These are phyloP conservation scores for Mechanitis messenoides DNA, from an alignment of 2,888 invertebrate genomes.

Conservation along the genomic window DNA sequence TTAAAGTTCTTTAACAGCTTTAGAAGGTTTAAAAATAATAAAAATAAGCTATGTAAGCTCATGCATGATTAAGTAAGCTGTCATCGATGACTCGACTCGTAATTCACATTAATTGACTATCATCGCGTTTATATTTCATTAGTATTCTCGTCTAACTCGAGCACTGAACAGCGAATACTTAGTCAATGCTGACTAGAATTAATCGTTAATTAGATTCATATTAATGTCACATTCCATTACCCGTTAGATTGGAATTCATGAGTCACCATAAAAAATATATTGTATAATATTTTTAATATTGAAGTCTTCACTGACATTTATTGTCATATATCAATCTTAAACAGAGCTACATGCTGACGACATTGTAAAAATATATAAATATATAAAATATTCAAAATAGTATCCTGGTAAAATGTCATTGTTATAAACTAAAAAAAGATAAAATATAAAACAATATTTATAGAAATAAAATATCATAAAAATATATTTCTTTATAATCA, in stretches of 20 bases:
- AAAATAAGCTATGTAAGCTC: conserved; percentile 66
- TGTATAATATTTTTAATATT: conserved; percentile 5
- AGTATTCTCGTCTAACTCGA: conserved; percentile 48
- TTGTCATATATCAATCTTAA: not conserved
- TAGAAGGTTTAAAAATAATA: conserved; percentile 7
- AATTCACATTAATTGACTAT: conserved; percentile 68
- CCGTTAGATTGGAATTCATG: conserved; percentile 34
- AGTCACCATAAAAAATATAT: conserved; percentile 38
- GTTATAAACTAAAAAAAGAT: no score
- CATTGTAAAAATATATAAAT: no score
- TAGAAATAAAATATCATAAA: no score
- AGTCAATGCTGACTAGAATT: conserved; percentile 36
- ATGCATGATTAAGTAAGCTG: conserved; percentile 65
- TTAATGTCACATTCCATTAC: conserved; percentile 35
- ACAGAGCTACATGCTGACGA: not conserved
- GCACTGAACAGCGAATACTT: conserved; percentile 30
- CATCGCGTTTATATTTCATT: conserved; percentile 65
- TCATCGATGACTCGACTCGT: conserved; percentile 50
- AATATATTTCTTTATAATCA: not conserved
- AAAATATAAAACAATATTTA: no score
- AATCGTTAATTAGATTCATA: conserved; percentile 41
- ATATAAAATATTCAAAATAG: no score
- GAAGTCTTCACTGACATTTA: conserved; percentile 1
- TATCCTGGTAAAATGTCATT: no score
- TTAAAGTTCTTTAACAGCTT: no score